Base-by-base conservation (phyloP, 1,140 invertebrate species). In the Micrasema longulum region DNA sequence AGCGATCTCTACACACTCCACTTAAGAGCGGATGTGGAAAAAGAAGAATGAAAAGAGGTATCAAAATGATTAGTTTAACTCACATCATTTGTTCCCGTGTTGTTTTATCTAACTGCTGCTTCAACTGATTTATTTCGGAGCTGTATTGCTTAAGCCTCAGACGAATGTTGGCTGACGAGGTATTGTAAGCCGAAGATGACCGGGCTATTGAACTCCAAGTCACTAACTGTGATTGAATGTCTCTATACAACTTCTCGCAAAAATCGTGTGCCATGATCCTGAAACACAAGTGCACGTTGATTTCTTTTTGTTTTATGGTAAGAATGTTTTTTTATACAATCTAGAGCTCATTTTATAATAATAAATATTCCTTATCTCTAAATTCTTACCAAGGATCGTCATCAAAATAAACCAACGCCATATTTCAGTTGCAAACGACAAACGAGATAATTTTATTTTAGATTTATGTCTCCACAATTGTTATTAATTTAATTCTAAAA, bases 231-330 rank as follows among this genome's bases (percentile, higher is more conserved):
- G 88, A 86, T 80, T 89, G 87, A 45, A 92, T 88, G 72, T 89
- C 86, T 65, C 89, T 84, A 69, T 86, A 86, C 2, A 91, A 76
- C 60, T 87, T 87, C 77, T 91, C 88, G 76, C 90, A 91, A 0
- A 88, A 85, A 71, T 91, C 90, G 79, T 90, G 85, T 76, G 91
- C 90, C 0, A 82, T 77, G 2, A 90, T 80, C 90, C 90, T 91
- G 69, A 18, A 73, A 76, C 14, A 18, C 18, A 16, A 43, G n/a
- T n/a, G n/a, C n/a, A n/a, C n/a, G n/a, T n/a, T n/a, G n/a, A n/a
- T n/a, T n/a, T n/a, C n/a, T n/a, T n/a, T n/a, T n/a, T n/a, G n/a
- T n/a, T n/a, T n/a, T n/a, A n/a, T n/a, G n/a, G n/a, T n/a, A n/a
- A n/a, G n/a, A n/a, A n/a, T n/a, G n/a, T n/a, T n/a, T n/a, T n/a